These are phyloP conservation scores for Psittacara wagleri DNA, from an alignment of 2,113 vertebrate genomes.

Conservation along the genomic window DNA sequence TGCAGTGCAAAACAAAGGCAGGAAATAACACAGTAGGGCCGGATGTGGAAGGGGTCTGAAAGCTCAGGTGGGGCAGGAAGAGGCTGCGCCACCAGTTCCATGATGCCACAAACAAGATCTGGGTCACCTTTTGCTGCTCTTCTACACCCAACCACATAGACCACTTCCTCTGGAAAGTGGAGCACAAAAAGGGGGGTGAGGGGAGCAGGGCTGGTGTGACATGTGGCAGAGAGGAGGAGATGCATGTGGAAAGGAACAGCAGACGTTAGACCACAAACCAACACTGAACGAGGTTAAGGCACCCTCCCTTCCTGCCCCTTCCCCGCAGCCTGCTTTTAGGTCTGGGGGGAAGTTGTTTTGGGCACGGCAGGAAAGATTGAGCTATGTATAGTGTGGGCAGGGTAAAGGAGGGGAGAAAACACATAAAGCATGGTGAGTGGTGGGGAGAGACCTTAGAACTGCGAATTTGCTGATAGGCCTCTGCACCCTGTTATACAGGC, in stretches of 20 bases:
- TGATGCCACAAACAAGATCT: slow-evolving; percentile 59
- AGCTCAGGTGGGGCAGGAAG: slow-evolving; percentile 54
- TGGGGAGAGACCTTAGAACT: neutral
- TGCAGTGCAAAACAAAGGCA: neutral
- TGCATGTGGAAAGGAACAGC: neutral
- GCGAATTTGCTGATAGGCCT: neutral
- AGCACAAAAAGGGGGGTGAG: neutral
- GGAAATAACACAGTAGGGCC: slow-evolving; percentile 35
- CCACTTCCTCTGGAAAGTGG: slow-evolving; percentile 77
- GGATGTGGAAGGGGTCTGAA: slow-evolving; percentile 38
- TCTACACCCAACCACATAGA: slow-evolving; percentile 11
- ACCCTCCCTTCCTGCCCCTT: neutral
- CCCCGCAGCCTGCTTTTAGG: neutral
- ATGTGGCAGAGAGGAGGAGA: neutral
- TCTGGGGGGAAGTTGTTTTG: neutral
- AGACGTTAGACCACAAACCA: slow-evolving; percentile 67
- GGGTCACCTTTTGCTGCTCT: slow-evolving; percentile 63
- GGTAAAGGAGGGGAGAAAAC: neutral
- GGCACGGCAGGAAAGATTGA: neutral
- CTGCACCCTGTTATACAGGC: neutral
- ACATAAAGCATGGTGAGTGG: neutral
- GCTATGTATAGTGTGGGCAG: neutral
- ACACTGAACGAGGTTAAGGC: neutral
- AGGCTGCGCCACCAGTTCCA: slow-evolving; percentile 46
- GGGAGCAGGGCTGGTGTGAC: neutral